phyloP scores from a whole-genome alignment of 2,797 vertebrate species.

The Fratercula arctica region DNA sequence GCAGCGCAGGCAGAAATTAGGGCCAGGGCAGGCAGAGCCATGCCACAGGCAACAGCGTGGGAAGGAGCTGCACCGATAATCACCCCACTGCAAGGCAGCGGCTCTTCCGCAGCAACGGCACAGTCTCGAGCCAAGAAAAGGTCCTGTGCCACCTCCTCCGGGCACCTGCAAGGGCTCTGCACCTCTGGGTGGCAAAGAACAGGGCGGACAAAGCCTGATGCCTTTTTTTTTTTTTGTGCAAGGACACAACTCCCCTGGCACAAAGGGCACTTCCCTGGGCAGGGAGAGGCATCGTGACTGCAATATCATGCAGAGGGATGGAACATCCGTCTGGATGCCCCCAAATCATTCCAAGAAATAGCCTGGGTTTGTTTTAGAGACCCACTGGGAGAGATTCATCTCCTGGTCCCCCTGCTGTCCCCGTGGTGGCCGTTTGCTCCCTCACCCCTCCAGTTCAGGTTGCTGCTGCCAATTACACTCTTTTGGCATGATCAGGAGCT shows the following conservation, averaged over 20 bases:
- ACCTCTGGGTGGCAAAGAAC: not conserved
- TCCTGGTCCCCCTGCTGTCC: not conserved
- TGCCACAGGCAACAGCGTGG: accelerated
- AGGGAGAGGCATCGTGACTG: accelerated
- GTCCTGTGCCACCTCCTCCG: not conserved
- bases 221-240: not conserved
- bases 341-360: not conserved
- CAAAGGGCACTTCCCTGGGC: not conserved
- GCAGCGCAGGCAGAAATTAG: accelerated
- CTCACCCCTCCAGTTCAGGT: not conserved
- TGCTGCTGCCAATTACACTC: not conserved
- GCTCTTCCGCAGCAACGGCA: accelerated
- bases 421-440: not conserved
- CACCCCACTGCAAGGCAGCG: not conserved
- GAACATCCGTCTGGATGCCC: not conserved
- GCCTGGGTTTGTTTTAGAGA: not conserved
- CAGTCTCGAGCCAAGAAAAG: not conserved
- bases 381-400: not conserved
- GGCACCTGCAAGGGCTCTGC: not conserved
- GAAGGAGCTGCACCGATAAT: not conserved
- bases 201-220: not conserved
- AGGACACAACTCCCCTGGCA: not conserved
- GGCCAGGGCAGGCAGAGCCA: not conserved
- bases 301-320: not conserved
- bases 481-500: slow-evolving; percentile 13